Base-by-base conservation (phyloP, 2,888 invertebrate species). In the Caenorhabditis imperialis region DNA sequence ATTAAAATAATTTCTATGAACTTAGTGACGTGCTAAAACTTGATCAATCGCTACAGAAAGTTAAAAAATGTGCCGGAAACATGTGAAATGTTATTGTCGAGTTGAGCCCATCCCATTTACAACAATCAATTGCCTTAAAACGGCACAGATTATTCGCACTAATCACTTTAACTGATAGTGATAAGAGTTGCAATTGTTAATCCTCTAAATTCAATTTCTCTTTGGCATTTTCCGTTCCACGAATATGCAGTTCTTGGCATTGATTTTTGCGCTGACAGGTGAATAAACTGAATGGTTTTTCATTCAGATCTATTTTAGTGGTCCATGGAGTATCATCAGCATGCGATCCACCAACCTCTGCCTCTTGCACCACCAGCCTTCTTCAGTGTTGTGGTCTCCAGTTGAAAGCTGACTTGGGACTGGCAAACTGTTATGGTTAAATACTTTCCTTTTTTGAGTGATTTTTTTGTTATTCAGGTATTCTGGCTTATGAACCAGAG, bases 401-500 rank as follows among this genome's bases (percentile, higher is more conserved):
- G 18, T 42, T 78, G 16, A 69, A 73, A 23, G n/a, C 50, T 33
- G 57, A 63, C 10, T 38, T 78, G 8, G 54, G 44, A 6, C 38
- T 78, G 7, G 38, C 61, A 20, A 65, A 65, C 47, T 77, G 74
- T 22, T 47, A 70, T 23, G 72, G 78, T n/a, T n/a, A n/a, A n/a
- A n/a, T n/a, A n/a, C n/a, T n/a, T n/a, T n/a, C n/a, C n/a, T n/a
- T n/a, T n/a, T n/a, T n/a, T 72, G 20, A 22, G n/a, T 57, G 10
- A 30, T 50, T 30, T 14, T 45, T 45, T 35, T 33, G 12, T 20
- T 22, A 37, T 35, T 60, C 22, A 73, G 78, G 78, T 23, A 54
- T 67, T 16, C 70, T 78, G 37, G 73, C 62, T 22, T 67, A 40
- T 18, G 78, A 78, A 35, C 78, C 78, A 12, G 67, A 73, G 50